phyloP scores from a whole-genome alignment of 2,888 invertebrate genomes.

The Xanthia icteritia region DNA sequence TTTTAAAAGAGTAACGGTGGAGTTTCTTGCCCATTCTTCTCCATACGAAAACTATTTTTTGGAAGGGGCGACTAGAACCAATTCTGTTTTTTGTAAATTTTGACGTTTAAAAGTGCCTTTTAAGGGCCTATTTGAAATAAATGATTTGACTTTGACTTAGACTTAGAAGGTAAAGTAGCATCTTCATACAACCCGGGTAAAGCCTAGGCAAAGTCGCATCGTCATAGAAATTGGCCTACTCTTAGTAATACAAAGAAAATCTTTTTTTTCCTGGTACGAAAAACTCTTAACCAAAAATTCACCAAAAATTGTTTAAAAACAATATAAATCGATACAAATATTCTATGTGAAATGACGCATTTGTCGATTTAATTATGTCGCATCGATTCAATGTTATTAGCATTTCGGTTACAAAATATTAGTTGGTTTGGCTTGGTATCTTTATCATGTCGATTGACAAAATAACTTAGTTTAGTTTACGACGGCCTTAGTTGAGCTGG shows the following conservation, averaged over 20 bases:
- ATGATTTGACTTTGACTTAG: too few relatives aligned
- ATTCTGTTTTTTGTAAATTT: too few relatives aligned
- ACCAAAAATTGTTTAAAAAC: too few relatives aligned
- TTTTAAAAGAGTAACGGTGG: too few relatives aligned
- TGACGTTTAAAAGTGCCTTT: too few relatives aligned
- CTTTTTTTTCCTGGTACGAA: neutral
- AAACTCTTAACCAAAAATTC: too few relatives aligned
- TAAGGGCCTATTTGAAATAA: too few relatives aligned
- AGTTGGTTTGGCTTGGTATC: slow-evolving; percentile 46
- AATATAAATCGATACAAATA: neutral
- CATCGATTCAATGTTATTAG: slow-evolving; percentile 48
- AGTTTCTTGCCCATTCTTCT: too few relatives aligned
- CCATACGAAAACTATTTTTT: too few relatives aligned
- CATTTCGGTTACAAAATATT: slow-evolving; percentile 58
- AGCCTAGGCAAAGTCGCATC: neutral
- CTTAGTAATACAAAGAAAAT: neutral
- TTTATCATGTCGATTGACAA: slow-evolving; percentile 61
- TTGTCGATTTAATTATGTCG: slow-evolving; percentile 30
- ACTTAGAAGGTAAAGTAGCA: neutral
- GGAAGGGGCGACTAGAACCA: too few relatives aligned
- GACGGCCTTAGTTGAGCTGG: slow-evolving; percentile 6
- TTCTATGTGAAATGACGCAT: slow-evolving; percentile 25
- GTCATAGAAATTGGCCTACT: neutral
- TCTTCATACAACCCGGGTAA: neutral
- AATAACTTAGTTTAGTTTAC: slow-evolving; percentile 64